Percentiles rank a stretch among this genome's conserved stretches.
These are phyloP conservation scores for Muntiacus muntjak DNA, from an alignment of 2,113 vertebrate genomes.

Conservation along the genomic window DNA sequence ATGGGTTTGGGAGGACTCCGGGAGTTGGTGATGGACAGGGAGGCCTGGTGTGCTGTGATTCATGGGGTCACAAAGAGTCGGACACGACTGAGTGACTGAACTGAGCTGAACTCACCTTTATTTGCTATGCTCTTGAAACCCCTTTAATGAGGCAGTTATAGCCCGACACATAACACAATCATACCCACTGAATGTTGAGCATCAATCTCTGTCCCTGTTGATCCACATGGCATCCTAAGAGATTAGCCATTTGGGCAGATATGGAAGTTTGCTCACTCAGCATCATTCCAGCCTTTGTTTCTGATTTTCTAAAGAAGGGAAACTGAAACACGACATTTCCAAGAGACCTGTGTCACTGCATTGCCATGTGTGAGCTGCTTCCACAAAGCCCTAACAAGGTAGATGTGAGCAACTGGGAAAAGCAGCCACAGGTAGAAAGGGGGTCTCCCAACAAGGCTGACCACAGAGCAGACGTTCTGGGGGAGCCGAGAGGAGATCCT, in stretches of 20 bases:
- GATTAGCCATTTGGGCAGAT: background rate
- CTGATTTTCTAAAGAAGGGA: background rate
- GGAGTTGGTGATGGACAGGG: background rate
- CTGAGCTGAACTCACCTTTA: background rate
- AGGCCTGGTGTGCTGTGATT: background rate
- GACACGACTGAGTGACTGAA: rapidly evolving
- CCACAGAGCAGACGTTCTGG: background rate
- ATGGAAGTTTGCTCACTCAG: background rate
- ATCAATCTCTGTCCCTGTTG: background rate
- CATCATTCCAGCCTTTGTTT: background rate
- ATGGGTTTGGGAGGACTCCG: background rate
- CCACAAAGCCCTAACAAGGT: background rate
- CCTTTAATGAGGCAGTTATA: background rate
- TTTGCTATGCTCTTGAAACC: background rate
- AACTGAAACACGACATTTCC: background rate
- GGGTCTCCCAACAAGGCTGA: background rate
- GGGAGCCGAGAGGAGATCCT: background rate
- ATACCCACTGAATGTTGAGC: no score
- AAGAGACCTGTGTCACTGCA: background rate
- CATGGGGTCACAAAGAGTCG: background rate
- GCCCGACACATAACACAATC: background rate
- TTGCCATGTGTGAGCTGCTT: background rate
- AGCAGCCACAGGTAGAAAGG: background rate
- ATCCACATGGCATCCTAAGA: background rate
- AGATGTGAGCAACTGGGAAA: background rate